phyloP scores from a whole-genome alignment of 2,797 vertebrate genomes.

The Ispidina lecontei region DNA sequence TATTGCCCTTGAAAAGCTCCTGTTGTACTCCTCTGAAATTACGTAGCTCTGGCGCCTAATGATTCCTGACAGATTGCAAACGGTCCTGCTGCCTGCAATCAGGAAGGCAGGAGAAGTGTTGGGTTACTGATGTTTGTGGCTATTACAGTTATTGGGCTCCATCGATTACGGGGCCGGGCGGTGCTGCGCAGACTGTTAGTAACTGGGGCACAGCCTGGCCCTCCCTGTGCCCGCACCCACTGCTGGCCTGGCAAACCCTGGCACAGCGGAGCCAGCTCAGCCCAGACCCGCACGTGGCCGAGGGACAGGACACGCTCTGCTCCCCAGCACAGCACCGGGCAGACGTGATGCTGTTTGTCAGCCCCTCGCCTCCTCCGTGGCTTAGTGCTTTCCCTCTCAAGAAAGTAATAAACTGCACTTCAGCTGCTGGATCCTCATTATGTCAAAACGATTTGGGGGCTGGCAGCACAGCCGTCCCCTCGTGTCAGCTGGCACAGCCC shows the following conservation, averaged over 20 bases:
- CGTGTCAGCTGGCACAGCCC: not conserved
- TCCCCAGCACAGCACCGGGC: not conserved
- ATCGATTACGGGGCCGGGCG: not conserved
- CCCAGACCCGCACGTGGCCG: fast-evolving
- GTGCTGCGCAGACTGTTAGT: not conserved
- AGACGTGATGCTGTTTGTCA: not conserved
- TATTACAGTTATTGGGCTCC: not conserved
- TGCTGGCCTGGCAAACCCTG: fast-evolving
- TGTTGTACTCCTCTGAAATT: not conserved
- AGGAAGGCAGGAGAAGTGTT: not conserved
- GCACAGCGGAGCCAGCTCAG: fast-evolving
- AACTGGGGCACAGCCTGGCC: not conserved
- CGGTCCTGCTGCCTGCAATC: not conserved
- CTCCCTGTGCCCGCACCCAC: not conserved
- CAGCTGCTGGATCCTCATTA: not conserved
- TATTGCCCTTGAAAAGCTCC: constrained; percentile 59
- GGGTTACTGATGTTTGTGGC: constrained; percentile 19
- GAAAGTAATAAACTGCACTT: not conserved
- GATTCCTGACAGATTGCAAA: constrained; percentile 61
- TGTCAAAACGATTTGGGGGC: not conserved
- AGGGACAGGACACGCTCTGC: not conserved
- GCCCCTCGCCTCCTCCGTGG: not conserved
- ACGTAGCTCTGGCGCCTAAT: not conserved
- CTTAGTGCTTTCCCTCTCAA: not conserved
- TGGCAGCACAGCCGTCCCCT: not conserved